Conservation (phyloP, 2,888 invertebrate species). For the Crepidodera aurea region DNA sequence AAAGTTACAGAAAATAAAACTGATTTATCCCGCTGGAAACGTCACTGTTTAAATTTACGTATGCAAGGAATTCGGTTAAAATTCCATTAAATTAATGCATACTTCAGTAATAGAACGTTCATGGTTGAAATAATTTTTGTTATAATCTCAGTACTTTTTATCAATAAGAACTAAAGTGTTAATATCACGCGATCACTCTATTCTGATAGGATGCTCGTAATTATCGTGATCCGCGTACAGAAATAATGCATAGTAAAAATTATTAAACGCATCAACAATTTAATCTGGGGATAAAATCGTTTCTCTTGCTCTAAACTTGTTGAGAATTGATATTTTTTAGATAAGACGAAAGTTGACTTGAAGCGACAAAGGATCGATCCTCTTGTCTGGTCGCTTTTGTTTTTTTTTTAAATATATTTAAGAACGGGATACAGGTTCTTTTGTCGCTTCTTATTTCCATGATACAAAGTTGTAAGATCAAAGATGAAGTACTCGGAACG, state of each 20-base stretch:
- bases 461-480: background rate
- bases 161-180: slow-evolving; percentile 32
- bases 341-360: slow-evolving; percentile 7
- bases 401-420: slow-evolving; percentile 11
- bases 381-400: slow-evolving; percentile 8
- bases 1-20: too few relatives aligned
- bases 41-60: background rate
- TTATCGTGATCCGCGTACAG: slow-evolving; percentile 27
- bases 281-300: slow-evolving; percentile 12
- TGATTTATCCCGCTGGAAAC: too few relatives aligned
- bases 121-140: slow-evolving; percentile 24
- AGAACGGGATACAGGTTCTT: slow-evolving; percentile 7
- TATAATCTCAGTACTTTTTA: slow-evolving; percentile 25
- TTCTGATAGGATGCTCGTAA: slow-evolving; percentile 22
- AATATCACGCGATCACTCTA: slow-evolving; percentile 28
- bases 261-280: slow-evolving; percentile 27
- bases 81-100: slow-evolving; percentile 27
- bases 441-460: background rate
- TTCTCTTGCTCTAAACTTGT: slow-evolving; percentile 16
- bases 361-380: slow-evolving; percentile 15
- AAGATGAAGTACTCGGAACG: background rate
- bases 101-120: slow-evolving; percentile 23
- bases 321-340: slow-evolving; percentile 9
- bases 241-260: slow-evolving; percentile 27
- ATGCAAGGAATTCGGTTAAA: slow-evolving; percentile 29